Evolutionary conservation across 2,888 invertebrate species (phyloP).

Genomic region (Drosophila ustulata): DNA sequence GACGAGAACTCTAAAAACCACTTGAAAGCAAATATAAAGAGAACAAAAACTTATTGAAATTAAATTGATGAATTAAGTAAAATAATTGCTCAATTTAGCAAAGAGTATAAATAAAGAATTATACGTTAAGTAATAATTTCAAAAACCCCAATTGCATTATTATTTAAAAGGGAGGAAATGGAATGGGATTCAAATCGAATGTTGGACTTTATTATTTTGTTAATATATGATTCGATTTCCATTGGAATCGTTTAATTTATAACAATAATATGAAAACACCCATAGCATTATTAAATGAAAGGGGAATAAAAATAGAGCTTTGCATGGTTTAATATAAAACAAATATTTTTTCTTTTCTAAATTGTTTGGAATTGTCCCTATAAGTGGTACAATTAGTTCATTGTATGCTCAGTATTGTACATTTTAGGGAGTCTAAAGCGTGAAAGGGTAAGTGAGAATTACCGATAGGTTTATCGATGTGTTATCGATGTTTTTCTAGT

Average conservation of each 20-base stretch:
- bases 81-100: slow-evolving; percentile 85
- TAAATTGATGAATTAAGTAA: slow-evolving; percentile 77
- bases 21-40: slow-evolving; percentile 68
- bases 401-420: neutral
- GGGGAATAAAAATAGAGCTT: too few species aligned
- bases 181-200: neutral
- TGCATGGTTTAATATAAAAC: too few species aligned
- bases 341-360: too few species aligned
- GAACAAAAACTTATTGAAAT: slow-evolving; percentile 67
- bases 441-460: neutral
- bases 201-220: too few species aligned
- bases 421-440: neutral
- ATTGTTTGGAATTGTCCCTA: too few species aligned
- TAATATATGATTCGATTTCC: too few species aligned
- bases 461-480: slow-evolving; percentile 27
- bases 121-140: slow-evolving; percentile 84
- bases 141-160: slow-evolving; percentile 40
- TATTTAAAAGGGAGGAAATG: neutral
- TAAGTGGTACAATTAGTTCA: too few species aligned
- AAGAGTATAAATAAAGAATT: slow-evolving; percentile 83
- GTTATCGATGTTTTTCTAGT: neutral
- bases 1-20: slow-evolving; percentile 63
- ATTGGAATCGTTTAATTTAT: too few species aligned
- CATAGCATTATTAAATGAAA: too few species aligned
- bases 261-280: too few species aligned